Conservation (phyloP, 2,113 vertebrate genomes). For the Ptilorrhoa leucosticta region DNA sequence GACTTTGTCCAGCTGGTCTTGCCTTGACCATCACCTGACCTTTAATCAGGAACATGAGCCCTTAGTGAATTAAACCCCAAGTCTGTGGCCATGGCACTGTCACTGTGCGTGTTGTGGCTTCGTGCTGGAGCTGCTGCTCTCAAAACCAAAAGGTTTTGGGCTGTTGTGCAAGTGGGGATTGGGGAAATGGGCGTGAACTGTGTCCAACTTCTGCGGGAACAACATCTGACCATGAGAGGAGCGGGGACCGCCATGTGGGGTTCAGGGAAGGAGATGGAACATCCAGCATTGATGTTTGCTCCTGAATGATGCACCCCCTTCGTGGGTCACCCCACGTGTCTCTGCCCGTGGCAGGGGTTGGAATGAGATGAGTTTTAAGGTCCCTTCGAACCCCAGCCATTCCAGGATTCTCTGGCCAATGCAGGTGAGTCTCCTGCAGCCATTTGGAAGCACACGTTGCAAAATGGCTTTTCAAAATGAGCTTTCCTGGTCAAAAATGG, state of each 20-base stretch:
- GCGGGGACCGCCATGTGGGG: fast-evolving
- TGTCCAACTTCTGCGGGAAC: neutral
- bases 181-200: neutral
- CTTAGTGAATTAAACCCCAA: fast-evolving
- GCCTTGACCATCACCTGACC: neutral
- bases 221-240: neutral
- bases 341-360: neutral
- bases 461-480: neutral
- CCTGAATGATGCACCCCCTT: neutral
- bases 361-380: neutral
- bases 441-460: neutral
- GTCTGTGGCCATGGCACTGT: neutral
- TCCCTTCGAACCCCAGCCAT: neutral
- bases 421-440: neutral
- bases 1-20: neutral
- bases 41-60: fast-evolving
- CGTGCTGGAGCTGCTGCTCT: neutral
- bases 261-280: neutral
- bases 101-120: neutral
- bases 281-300: neutral
- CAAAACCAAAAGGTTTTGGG: neutral
- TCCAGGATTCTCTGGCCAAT: neutral
- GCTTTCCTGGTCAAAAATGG: neutral
- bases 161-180: neutral
- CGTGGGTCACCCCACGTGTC: neutral